phyloP scores from a whole-genome alignment of 2,797 vertebrate genomes.

The Mycteria americana region DNA sequence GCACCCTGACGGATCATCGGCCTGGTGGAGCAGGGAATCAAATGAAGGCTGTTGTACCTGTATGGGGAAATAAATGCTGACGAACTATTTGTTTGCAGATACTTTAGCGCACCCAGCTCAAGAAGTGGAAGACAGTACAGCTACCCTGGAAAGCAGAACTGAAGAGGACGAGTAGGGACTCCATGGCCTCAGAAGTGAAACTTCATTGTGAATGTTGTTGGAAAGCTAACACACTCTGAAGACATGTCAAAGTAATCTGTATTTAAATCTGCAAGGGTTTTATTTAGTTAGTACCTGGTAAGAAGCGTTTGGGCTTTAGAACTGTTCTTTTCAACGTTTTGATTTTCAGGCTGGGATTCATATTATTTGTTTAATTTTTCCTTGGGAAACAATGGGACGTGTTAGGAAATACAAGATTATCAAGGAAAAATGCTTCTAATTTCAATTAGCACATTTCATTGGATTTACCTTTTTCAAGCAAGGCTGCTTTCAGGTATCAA shows the following conservation, averaged over 20 bases:
- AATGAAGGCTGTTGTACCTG: not conserved
- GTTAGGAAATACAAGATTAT: conserved; percentile 1
- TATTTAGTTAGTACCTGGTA: conserved; percentile 60
- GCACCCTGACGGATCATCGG: not conserved
- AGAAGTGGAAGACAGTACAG: conserved; percentile 58
- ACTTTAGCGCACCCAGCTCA: conserved; percentile 37
- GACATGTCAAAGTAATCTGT: conserved; percentile 60
- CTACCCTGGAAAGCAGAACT: conserved; percentile 57
- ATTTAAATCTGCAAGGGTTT: conserved; percentile 64
- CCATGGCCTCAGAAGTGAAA: conserved; percentile 27
- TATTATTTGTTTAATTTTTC: conserved; percentile 52
- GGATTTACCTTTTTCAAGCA: conserved; percentile 42
- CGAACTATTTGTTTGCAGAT: conserved; percentile 49
- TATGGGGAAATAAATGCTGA: not conserved
- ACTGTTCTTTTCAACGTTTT: conserved; percentile 66
- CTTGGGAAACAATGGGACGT: conserved; percentile 26
- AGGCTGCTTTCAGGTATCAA: conserved; percentile 41
- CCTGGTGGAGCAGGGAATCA: not conserved
- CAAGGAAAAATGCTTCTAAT: conserved; percentile 29
- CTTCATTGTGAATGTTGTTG: conserved; percentile 41
- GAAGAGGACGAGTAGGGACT: conserved; percentile 56
- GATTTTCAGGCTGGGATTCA: conserved; percentile 67
- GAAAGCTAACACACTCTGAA: conserved; percentile 63
- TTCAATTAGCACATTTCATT: conserved; percentile 50
- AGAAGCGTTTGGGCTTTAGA: conserved; percentile 69